phyloP scores from a whole-genome alignment of 2,113 vertebrate species.

The Aepyceros melampus region DNA sequence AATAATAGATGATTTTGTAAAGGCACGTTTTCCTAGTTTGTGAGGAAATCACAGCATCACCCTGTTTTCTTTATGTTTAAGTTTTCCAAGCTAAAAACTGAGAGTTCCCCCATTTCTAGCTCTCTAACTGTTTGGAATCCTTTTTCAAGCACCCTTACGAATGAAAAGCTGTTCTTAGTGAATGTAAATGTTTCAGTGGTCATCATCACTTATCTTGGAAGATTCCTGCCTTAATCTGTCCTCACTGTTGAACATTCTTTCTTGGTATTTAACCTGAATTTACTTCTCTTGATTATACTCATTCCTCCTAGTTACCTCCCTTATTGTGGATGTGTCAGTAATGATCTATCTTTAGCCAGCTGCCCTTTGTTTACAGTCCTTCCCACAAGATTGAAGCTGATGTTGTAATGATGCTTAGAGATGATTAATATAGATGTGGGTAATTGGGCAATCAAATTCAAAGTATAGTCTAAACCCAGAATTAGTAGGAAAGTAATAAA shows the following conservation, averaged over 20 bases:
- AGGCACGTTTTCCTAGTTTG: background rate
- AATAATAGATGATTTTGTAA: background rate
- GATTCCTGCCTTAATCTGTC: conserved; percentile 23
- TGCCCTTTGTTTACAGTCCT: conserved; percentile 69
- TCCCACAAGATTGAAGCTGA: conserved; percentile 65
- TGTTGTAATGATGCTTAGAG: conserved; percentile 72
- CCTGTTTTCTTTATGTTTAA: background rate
- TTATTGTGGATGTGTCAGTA: conserved; percentile 70
- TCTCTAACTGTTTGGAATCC: background rate
- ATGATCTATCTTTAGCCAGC: conserved; percentile 71
- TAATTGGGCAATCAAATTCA: conserved; percentile 71
- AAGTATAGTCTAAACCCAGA: conserved; percentile 73
- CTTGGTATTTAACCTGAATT: conserved; percentile 66
- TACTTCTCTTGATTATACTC: conserved; percentile 56
- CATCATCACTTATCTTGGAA: background rate
- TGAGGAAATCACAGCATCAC: background rate
- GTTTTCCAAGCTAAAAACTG: background rate
- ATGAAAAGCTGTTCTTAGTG: background rate
- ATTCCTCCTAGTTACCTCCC: conserved; percentile 62
- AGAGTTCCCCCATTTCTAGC: background rate
- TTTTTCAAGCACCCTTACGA: background rate
- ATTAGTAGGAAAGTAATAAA: conserved; percentile 75
- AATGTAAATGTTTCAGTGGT: background rate
- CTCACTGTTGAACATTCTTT: conserved; percentile 58
- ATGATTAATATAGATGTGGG: conserved; percentile 54